Conservation (phyloP, 2,888 invertebrate species). For the Cryptops parisi region DNA sequence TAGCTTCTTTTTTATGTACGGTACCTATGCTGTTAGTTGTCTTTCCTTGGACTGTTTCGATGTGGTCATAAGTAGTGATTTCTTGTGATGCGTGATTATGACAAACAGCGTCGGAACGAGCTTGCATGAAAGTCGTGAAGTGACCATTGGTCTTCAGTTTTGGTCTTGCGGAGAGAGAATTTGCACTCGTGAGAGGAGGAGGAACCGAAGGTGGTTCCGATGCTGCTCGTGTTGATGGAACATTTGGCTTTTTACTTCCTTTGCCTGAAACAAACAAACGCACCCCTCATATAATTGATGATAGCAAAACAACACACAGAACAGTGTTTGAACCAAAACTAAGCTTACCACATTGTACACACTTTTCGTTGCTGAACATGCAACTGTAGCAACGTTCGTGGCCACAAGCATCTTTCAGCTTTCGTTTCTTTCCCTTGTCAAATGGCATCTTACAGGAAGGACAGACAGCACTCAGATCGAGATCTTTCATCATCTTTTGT, state of each 20-base stretch:
- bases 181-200: too few relatives aligned
- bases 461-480: slow-evolving; percentile 22
- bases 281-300: too few relatives aligned
- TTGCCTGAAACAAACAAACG: too few relatives aligned
- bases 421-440: slow-evolving; percentile 90
- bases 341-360: slow-evolving; percentile 58
- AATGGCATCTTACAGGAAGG: slow-evolving; percentile 53
- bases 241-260: too few relatives aligned
- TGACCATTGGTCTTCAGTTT: slow-evolving; percentile 52
- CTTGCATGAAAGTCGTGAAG: slow-evolving; percentile 51
- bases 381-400: slow-evolving; percentile 92
- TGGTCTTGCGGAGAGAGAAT: slow-evolving; percentile 22
- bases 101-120: slow-evolving; percentile 27
- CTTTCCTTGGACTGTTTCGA: too few relatives aligned
- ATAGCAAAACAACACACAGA: too few relatives aligned
- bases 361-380: slow-evolving; percentile 81
- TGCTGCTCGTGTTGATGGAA: too few relatives aligned
- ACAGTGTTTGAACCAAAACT: background rate
- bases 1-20: too few relatives aligned
- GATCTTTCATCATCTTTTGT: slow-evolving; percentile 22
- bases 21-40: too few relatives aligned
- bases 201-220: too few relatives aligned
- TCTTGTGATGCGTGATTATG: too few relatives aligned
- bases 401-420: slow-evolving; percentile 86
- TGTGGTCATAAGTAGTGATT: too few relatives aligned